These are phyloP conservation scores for Cryptus viduatorius DNA, from an alignment of 2,888 invertebrate genomes.

Conservation along the genomic window DNA sequence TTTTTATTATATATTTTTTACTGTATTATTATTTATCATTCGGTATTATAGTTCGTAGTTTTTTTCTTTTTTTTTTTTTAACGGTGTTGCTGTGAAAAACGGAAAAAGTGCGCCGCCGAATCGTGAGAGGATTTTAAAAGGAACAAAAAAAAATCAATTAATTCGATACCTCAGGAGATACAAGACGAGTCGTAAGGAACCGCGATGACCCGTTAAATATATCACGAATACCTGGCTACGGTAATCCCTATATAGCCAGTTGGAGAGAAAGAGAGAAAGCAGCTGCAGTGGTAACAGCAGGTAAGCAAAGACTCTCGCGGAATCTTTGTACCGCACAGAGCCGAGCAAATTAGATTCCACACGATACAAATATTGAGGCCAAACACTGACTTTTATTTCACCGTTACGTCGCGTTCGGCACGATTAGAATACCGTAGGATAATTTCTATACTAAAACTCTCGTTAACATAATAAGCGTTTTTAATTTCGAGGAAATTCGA, in stretches of 20 bases:
- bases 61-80: background rate
- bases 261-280: conserved; percentile 58
- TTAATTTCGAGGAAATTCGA: background rate
- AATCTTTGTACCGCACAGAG: conserved; percentile 35
- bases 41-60: conserved; percentile 20
- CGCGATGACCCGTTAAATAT: conserved; percentile 64
- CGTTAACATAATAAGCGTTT: background rate
- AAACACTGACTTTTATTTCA: conserved; percentile 57
- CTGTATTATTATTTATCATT: conserved; percentile 27
- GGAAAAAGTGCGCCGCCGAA: conserved; percentile 20
- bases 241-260: conserved; percentile 44
- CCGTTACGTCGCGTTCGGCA: conserved; percentile 62
- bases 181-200: conserved; percentile 2
- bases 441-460: background rate
- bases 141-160: background rate
- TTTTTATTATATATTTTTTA: conserved; percentile 17
- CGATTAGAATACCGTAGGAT: conserved; percentile 31
- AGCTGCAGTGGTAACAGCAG: conserved; percentile 59
- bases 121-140: conserved; percentile 9
- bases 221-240: conserved; percentile 54
- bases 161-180: background rate
- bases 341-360: conserved; percentile 25
- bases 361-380: conserved; percentile 57
- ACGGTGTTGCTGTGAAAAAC: background rate
- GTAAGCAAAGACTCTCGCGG: conserved; percentile 53